These are phyloP conservation scores for Lasioglossum lativentre DNA, from an alignment of 2,888 invertebrate species.

Conservation along the genomic window DNA sequence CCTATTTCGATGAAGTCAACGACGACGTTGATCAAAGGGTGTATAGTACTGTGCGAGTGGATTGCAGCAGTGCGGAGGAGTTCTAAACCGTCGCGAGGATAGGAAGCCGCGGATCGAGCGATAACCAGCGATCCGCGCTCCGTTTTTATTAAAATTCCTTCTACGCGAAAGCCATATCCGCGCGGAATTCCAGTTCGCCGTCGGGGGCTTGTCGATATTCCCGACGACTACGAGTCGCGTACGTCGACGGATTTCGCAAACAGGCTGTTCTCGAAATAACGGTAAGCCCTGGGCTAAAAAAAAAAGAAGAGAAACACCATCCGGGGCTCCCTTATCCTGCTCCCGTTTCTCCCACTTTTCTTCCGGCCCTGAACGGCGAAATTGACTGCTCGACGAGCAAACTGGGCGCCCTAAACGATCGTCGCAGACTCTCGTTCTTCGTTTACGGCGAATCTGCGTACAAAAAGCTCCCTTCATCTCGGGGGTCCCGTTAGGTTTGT, in stretches of 20 bases:
- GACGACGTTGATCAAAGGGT: neutral
- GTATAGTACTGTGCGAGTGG: neutral
- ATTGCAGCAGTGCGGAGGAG: neutral
- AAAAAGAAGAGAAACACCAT: neutral
- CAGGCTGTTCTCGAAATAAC: slow-evolving; percentile 23
- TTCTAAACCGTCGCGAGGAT: neutral
- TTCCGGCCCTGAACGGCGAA: neutral
- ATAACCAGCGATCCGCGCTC: slow-evolving; percentile 29
- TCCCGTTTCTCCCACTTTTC: neutral
- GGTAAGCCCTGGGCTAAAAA: neutral
- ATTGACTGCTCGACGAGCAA: neutral
- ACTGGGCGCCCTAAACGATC: neutral
- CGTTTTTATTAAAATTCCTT: slow-evolving; percentile 69
- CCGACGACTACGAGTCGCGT: neutral
- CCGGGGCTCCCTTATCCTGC: neutral
- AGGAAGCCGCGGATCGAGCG: neutral
- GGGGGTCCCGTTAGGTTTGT: neutral
- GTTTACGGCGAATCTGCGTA: neutral
- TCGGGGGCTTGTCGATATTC: slow-evolving; percentile 34
- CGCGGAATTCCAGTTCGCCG: slow-evolving; percentile 53
- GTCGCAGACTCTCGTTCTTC: neutral
- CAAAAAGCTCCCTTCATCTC: neutral
- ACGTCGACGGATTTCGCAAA: slow-evolving; percentile 27
- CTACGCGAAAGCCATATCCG: slow-evolving; percentile 25
- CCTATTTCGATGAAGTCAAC: slow-evolving; percentile 2